phyloP scores from a whole-genome alignment of 2,888 invertebrate species.

The Machimus rusticus region DNA sequence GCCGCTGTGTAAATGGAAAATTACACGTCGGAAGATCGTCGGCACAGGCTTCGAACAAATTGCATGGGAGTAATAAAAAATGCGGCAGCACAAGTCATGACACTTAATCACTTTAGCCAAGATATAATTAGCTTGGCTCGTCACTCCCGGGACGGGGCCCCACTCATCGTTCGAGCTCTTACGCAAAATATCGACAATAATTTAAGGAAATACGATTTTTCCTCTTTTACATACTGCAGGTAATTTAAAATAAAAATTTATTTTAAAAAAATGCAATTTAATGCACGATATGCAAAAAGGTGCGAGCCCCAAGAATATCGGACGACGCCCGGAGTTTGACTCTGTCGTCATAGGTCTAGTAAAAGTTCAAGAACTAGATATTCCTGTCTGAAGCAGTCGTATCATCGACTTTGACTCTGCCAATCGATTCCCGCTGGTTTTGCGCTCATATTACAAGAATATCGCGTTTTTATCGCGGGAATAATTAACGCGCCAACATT shows the following conservation, averaged over 20 bases:
- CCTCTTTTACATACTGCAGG: not conserved
- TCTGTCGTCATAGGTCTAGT: not conserved
- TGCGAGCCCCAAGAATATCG: not conserved
- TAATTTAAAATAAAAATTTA: not conserved
- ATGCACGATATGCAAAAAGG: not conserved
- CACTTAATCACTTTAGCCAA: slow-evolving; percentile 6
- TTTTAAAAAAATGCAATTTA: not conserved
- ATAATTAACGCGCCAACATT: not conserved
- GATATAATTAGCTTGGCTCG: slow-evolving; percentile 12
- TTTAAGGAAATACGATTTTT: not conserved
- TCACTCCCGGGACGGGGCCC: not conserved
- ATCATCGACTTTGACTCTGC: not conserved
- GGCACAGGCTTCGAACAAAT: not conserved
- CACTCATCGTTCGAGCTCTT: not conserved
- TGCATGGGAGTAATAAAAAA: not conserved
- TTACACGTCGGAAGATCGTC: not conserved
- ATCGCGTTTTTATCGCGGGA: not conserved
- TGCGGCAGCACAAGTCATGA: slow-evolving; percentile 5
- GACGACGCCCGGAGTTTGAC: not conserved
- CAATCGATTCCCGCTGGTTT: not conserved
- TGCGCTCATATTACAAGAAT: not conserved
- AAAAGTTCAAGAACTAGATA: not conserved
- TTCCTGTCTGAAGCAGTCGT: not conserved
- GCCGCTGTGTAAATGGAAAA: not conserved
- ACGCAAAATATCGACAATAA: not conserved